Evolutionary conservation across 2,888 invertebrate species (phyloP).

Genomic region (Sepioteuthis lessoniana): DNA sequence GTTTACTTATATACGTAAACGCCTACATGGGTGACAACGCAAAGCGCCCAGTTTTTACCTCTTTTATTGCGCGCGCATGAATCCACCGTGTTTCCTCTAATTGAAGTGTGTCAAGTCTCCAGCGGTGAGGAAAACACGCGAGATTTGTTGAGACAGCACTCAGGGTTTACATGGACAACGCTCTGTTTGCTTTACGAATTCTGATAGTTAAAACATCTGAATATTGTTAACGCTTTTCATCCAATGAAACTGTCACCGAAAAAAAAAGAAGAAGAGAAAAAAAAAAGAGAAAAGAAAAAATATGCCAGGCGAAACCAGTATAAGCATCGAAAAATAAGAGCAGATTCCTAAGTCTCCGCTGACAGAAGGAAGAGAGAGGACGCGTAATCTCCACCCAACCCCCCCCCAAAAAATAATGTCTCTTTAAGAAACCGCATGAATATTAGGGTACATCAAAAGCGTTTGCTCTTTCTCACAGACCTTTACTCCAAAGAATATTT

Average conservation of each 20-base stretch:
- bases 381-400: no score
- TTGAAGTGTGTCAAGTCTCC: slow-evolving; percentile 33
- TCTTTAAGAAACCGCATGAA: no score
- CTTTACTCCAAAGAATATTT: no score
- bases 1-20: background rate
- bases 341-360: no score
- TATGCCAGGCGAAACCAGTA: no score
- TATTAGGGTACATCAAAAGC: no score
- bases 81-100: background rate
- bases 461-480: no score
- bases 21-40: background rate
- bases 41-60: background rate
- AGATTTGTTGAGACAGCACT: slow-evolving; percentile 16
- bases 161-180: background rate
- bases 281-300: background rate
- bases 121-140: background rate
- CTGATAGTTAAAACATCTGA: slow-evolving; percentile 20
- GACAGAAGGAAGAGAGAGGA: no score
- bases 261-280: background rate
- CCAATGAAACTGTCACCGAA: background rate
- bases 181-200: background rate
- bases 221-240: background rate
- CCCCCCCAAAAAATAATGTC: no score
- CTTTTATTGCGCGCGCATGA: background rate
- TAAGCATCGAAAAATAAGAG: no score